A percentile compares a stretch with the other conserved stretches of the same genome.
phyloP scores from a whole-genome alignment of 2,113 vertebrate species.

The Plecotus auritus region DNA sequence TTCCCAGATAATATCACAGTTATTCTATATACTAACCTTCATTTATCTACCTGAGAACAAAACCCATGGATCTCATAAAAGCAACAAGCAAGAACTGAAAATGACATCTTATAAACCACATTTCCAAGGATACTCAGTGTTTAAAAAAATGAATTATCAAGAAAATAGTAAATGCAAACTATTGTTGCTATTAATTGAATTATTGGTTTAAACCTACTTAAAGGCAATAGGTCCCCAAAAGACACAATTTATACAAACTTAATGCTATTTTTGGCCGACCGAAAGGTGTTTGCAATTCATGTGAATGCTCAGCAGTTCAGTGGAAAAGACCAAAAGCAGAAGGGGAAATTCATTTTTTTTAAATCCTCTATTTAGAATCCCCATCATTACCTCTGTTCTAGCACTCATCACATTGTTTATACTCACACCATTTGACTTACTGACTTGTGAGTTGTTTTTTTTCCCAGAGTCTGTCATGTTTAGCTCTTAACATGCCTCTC shows the following conservation, averaged over 20 bases:
- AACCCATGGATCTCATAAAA: slow-evolving; percentile 25
- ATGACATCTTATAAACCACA: not conserved
- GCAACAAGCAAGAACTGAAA: not conserved
- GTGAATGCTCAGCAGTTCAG: not conserved
- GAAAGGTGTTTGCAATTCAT: not conserved
- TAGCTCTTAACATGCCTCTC: not conserved
- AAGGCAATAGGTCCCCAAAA: not conserved
- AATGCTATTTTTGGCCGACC: not conserved
- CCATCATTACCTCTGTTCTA: not conserved
- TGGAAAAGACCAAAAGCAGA: not conserved
- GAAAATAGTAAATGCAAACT: not conserved
- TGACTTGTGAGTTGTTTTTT: not conserved
- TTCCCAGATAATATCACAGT: not conserved
- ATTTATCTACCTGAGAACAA: not conserved
- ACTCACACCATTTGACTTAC: not conserved
- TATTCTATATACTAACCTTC: not conserved
- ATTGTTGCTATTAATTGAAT: not conserved
- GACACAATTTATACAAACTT: slow-evolving; percentile 6
- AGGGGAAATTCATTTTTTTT: not conserved
- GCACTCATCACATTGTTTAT: not conserved
- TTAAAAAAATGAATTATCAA: not conserved
- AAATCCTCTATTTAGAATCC: not conserved
- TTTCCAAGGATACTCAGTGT: not conserved
- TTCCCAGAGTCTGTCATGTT: not conserved
- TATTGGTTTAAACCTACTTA: slow-evolving; percentile 6